Evolutionary conservation across 2,113 vertebrate genomes (phyloP).

Genomic region (Myiagra hebetior): DNA sequence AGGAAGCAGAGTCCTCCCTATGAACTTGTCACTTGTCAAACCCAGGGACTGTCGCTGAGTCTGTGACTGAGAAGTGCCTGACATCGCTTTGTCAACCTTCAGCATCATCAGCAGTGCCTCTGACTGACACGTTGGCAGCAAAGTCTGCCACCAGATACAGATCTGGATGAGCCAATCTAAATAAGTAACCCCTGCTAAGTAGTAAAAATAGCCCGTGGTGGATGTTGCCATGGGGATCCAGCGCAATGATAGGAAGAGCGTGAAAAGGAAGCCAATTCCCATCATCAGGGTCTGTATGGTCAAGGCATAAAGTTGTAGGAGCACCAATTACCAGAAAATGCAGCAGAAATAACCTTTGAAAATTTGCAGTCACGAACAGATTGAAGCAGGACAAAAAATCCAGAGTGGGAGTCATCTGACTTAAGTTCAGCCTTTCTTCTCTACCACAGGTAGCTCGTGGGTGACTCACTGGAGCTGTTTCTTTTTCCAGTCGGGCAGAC

Average conservation of each 20-base stretch:
- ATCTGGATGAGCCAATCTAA: not conserved
- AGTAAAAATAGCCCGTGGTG: not conserved
- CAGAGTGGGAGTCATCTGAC: not conserved
- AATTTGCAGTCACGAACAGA: not conserved
- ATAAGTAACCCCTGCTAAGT: not conserved
- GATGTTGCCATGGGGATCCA: not conserved
- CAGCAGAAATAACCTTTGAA: not conserved
- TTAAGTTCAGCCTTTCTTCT: not conserved
- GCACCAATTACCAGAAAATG: not conserved
- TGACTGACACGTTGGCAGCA: not conserved
- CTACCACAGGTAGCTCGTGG: not conserved
- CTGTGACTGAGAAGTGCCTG: not conserved
- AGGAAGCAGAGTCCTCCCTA: not conserved
- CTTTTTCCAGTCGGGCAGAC: not conserved
- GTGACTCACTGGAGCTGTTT: not conserved
- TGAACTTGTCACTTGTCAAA: not conserved
- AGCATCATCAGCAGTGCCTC: not conserved
- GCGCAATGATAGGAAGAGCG: not conserved
- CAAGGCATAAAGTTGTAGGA: not conserved
- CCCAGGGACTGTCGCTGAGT: not conserved
- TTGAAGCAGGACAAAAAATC: not conserved
- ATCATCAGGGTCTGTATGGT: fast-evolving
- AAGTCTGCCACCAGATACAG: not conserved
- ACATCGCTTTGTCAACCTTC: not conserved
- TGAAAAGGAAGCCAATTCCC: not conserved